A percentile compares a stretch with the other conserved stretches of the same genome.
Evolutionary conservation across 2,888 invertebrate genomes (phyloP).

Genomic region (Drosophila seclusa): DNA sequence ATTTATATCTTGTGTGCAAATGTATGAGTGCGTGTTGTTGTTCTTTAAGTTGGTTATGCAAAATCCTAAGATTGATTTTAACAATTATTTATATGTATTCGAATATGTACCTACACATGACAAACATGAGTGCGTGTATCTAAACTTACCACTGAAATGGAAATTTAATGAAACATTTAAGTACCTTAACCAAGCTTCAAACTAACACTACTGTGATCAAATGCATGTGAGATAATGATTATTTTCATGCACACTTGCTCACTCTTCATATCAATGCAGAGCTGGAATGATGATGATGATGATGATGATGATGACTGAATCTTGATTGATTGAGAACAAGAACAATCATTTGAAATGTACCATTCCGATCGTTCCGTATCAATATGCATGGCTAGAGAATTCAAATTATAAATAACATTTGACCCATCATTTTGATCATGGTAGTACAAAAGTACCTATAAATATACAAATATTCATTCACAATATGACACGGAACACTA

Average conservation of each 20-base stretch:
- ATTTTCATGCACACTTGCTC: slow-evolving; percentile 10
- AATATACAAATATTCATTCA: slow-evolving; percentile 46
- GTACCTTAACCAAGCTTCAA: slow-evolving; percentile 80
- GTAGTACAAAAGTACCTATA: slow-evolving; percentile 50
- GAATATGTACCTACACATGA: slow-evolving; percentile 63
- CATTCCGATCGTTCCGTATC: not conserved
- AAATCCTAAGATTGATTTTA: not conserved
- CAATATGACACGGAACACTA: slow-evolving; percentile 33
- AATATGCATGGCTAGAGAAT: not conserved
- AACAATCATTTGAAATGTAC: not conserved
- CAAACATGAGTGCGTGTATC: slow-evolving; percentile 41
- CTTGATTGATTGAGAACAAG: not conserved
- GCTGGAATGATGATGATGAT: not conserved
- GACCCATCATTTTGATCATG: slow-evolving; percentile 31
- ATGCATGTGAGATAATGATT: slow-evolving; percentile 18
- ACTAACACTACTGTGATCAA: slow-evolving; percentile 56
- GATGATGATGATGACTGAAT: not conserved
- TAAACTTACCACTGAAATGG: slow-evolving; percentile 72
- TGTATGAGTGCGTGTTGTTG: slow-evolving; percentile 18
- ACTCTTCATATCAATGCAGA: not conserved
- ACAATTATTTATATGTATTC: slow-evolving; percentile 32
- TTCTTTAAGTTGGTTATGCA: slow-evolving; percentile 2
- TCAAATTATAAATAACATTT: not conserved
- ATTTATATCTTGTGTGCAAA: slow-evolving; percentile 13
- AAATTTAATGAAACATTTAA: slow-evolving; percentile 74